Conservation (phyloP, 2,113 vertebrate species). For the Nipponia nippon region DNA sequence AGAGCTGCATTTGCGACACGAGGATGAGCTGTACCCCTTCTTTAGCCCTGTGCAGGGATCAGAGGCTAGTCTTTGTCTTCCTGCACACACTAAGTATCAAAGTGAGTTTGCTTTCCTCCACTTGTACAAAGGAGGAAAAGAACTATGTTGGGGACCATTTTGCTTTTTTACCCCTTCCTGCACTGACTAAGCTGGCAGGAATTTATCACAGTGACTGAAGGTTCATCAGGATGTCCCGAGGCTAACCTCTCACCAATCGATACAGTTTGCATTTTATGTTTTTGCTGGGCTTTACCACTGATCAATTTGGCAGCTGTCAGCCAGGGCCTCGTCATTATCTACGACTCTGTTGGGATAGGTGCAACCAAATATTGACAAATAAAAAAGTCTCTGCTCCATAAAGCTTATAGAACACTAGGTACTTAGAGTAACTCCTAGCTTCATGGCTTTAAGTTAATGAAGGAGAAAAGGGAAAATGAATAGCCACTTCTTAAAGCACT, state of each 20-base stretch:
- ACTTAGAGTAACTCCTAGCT: neutral
- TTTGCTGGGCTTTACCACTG: neutral
- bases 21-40: accelerated
- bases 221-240: accelerated
- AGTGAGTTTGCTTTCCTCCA: neutral
- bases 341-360: neutral
- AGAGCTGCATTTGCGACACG: accelerated
- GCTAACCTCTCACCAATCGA: neutral
- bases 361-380: neutral
- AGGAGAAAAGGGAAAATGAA: neutral
- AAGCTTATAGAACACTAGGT: neutral
- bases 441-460: neutral
- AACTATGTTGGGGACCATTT: neutral
- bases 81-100: neutral
- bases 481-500: neutral
- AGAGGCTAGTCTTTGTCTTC: neutral
- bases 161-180: neutral
- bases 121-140: neutral
- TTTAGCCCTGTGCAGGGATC: neutral
- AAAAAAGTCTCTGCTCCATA: neutral
- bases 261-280: neutral
- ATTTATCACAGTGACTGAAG: neutral
- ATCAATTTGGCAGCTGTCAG: neutral
- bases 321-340: neutral
- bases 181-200: neutral